Percentiles rank a stretch among this genome's conserved stretches.
Conservation (phyloP, 53 echinoderm and acorn worm species). For the Stichopus horrens region DNA sequence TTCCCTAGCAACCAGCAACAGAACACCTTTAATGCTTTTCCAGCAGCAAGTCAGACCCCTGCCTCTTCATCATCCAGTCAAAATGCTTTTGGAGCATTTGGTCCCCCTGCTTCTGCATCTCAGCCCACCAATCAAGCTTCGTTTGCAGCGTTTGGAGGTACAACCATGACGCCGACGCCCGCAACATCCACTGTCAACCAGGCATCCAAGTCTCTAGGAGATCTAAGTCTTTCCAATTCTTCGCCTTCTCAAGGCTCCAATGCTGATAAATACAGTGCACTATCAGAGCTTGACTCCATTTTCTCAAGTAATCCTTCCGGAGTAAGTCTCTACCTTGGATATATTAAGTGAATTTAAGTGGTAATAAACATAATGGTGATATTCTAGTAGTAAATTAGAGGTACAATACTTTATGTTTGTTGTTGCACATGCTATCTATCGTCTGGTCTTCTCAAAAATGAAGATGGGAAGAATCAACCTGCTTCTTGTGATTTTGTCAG, state of each 20-base stretch:
- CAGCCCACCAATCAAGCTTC: slow-evolving; percentile 30
- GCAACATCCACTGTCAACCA: slow-evolving; percentile 19
- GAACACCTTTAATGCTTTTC: slow-evolving; percentile 16
- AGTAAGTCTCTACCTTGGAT: not conserved
- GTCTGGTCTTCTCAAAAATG: too few relatives aligned
- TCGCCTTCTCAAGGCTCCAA: slow-evolving; percentile 25
- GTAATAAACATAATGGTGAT: too few relatives aligned
- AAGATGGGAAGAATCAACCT: too few relatives aligned
- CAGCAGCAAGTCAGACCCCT: not conserved
- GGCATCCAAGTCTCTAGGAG: slow-evolving; percentile 40
- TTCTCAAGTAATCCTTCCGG: slow-evolving; percentile 36
- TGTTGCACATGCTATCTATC: too few relatives aligned
- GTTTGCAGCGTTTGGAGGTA: slow-evolving; percentile 26
- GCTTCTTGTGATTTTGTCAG: too few relatives aligned
- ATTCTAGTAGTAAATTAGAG: too few relatives aligned
- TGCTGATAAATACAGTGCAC: slow-evolving; percentile 34
- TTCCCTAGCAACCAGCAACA: not conserved
- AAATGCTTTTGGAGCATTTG: slow-evolving; percentile 38
- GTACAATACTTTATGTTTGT: too few relatives aligned
- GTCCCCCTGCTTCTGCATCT: slow-evolving; percentile 1
- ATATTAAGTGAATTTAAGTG: too few relatives aligned
- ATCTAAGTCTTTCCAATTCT: slow-evolving; percentile 48
- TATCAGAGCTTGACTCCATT: slow-evolving; percentile 35
- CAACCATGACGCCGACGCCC: slow-evolving; percentile 26
- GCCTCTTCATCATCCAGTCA: not conserved